These are phyloP conservation scores for Drosophila colorata DNA, from an alignment of 2,888 invertebrate species.

Conservation along the genomic window DNA sequence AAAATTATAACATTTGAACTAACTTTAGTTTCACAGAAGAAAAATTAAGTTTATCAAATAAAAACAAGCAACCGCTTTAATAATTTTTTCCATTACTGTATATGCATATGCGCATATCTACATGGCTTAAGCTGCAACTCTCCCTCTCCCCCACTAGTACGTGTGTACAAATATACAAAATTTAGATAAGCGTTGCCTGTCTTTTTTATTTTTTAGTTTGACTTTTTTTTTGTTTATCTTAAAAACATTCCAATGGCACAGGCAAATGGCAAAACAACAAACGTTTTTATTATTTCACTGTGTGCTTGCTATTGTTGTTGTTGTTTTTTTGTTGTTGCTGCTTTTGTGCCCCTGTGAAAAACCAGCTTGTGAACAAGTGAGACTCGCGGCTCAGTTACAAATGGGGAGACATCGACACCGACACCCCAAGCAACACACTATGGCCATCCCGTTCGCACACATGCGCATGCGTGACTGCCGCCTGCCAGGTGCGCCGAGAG, in stretches of 20 bases:
- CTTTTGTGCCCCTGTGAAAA: constrained; percentile 52
- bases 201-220: constrained; percentile 22
- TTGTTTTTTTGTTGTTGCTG: constrained; percentile 24
- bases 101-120: constrained; percentile 7
- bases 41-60: too few relatives aligned
- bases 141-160: constrained; percentile 6
- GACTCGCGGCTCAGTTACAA: constrained; percentile 64
- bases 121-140: constrained; percentile 32
- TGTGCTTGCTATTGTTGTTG: constrained; percentile 22
- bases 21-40: too few relatives aligned
- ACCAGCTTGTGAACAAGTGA: constrained; percentile 65
- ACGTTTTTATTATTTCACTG: constrained; percentile 52
- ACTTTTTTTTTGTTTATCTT: constrained; percentile 62
- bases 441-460: constrained; percentile 58
- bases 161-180: constrained; percentile 19
- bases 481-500: constrained; percentile 48
- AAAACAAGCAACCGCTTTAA: background rate
- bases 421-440: constrained; percentile 63
- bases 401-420: constrained; percentile 68
- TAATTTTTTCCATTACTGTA: background rate
- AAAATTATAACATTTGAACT: too few relatives aligned
- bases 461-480: constrained; percentile 69
- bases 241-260: constrained; percentile 60
- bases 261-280: constrained; percentile 69
- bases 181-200: constrained; percentile 60